Percentiles rank a stretch among this genome's conserved stretches.
Evolutionary conservation across 2,113 vertebrate genomes (phyloP).

Genomic region (Bufo gargarizans): DNA sequence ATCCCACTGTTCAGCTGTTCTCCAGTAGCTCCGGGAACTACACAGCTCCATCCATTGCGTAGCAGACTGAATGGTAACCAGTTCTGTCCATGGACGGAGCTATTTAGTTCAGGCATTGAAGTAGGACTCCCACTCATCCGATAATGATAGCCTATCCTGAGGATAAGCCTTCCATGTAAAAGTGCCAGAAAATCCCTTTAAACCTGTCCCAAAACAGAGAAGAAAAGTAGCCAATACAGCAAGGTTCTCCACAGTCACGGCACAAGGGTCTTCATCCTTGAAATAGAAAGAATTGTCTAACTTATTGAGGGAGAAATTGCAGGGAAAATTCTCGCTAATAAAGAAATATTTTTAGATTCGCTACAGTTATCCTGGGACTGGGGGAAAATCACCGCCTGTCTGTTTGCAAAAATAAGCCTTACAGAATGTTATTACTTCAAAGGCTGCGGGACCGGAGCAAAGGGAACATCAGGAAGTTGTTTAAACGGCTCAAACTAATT

Average conservation of each 20-base stretch:
- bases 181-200: not conserved
- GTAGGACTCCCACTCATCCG: no score
- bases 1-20: no score
- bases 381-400: not conserved
- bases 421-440: constrained; percentile 42
- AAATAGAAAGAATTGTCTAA: not conserved
- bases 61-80: no score
- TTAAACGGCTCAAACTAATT: constrained; percentile 47
- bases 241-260: not conserved
- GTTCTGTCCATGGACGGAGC: no score
- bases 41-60: no score
- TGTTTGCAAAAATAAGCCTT: not conserved
- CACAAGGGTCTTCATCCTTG: not conserved
- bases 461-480: constrained; percentile 16
- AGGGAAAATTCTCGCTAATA: constrained; percentile 4
- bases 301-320: not conserved
- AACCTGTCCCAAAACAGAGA: not conserved
- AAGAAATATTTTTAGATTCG: constrained; percentile 10
- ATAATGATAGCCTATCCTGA: no score
- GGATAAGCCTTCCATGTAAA: not conserved
- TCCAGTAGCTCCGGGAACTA: no score
- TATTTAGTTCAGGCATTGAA: no score
- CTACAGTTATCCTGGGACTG: not conserved
- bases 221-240: not conserved
- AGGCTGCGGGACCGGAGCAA: constrained; percentile 20